phyloP scores from a whole-genome alignment of 2,888 invertebrate species.

The Metacarcinus magister region DNA sequence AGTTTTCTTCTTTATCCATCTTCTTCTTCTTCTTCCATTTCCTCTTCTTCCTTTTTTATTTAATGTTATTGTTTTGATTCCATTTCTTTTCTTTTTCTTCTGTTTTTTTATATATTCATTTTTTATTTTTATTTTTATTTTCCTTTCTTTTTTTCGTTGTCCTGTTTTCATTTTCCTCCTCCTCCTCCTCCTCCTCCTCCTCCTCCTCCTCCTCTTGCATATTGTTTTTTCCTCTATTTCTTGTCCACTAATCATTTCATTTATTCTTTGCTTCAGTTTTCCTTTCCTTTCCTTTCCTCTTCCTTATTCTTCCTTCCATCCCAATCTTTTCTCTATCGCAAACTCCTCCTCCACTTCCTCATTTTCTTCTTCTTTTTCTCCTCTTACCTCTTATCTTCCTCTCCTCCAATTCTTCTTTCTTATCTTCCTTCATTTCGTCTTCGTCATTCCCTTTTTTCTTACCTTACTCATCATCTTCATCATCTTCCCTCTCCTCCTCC shows the following conservation, averaged over 20 bases:
- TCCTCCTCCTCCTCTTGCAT: no score
- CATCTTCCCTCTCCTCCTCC: neutral
- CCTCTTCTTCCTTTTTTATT: no score
- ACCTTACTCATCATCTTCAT: neutral
- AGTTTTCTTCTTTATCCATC: no score
- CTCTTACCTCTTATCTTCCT: neutral
- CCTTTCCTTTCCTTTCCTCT: neutral
- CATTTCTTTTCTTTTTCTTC: no score
- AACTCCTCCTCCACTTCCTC: neutral
- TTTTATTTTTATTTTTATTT: no score
- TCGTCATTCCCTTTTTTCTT: neutral
- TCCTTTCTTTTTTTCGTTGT: no score
- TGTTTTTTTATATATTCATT: no score
- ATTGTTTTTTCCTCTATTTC: neutral
- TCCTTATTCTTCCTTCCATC: neutral
- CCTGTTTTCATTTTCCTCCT: no score
- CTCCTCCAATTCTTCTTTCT: neutral
- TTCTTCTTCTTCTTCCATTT: no score
- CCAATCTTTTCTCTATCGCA: neutral
- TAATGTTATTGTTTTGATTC: no score
- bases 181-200: no score
- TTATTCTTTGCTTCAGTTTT: neutral
- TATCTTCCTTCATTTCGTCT: conserved; percentile 11
- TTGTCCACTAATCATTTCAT: neutral
- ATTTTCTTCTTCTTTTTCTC: neutral